Evolutionary conservation across 2,113 vertebrate species (phyloP).

Genomic region (Urocynchramus pylzowi): DNA sequence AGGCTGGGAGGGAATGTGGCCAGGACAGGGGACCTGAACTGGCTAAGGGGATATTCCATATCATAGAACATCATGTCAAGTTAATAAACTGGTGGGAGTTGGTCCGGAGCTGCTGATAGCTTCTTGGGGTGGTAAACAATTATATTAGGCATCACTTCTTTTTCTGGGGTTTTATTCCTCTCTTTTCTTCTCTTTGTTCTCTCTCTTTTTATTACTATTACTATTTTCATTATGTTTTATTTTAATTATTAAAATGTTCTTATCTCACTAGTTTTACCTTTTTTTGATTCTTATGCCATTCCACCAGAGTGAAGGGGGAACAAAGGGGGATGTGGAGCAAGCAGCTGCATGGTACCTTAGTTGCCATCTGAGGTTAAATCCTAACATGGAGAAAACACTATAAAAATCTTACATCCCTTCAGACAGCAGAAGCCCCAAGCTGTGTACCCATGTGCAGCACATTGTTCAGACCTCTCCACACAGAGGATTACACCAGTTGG

Average conservation of each 20-base stretch:
- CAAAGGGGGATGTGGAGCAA: not conserved
- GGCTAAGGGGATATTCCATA: not conserved
- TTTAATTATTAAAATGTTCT: not conserved
- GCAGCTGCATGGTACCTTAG: not conserved
- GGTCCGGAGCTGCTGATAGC: fast-evolving
- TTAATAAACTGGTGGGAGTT: not conserved
- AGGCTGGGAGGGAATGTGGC: not conserved
- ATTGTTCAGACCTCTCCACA: fast-evolving
- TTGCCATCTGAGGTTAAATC: not conserved
- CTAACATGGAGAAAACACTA: not conserved
- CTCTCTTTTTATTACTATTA: not conserved
- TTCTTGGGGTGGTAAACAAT: not conserved
- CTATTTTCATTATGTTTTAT: not conserved
- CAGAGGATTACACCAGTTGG: not conserved
- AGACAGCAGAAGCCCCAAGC: not conserved
- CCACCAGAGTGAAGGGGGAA: not conserved
- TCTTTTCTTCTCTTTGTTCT: not conserved
- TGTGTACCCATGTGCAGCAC: not conserved
- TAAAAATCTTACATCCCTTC: not conserved
- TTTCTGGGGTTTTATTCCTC: not conserved
- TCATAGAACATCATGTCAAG: not conserved
- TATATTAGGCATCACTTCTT: not conserved
- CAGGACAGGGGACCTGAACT: not conserved
- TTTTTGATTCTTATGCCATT: not conserved
- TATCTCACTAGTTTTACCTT: not conserved